Evolutionary conservation across 2,113 vertebrate species (phyloP).

Genomic region (Triplophysa siluroides): DNA sequence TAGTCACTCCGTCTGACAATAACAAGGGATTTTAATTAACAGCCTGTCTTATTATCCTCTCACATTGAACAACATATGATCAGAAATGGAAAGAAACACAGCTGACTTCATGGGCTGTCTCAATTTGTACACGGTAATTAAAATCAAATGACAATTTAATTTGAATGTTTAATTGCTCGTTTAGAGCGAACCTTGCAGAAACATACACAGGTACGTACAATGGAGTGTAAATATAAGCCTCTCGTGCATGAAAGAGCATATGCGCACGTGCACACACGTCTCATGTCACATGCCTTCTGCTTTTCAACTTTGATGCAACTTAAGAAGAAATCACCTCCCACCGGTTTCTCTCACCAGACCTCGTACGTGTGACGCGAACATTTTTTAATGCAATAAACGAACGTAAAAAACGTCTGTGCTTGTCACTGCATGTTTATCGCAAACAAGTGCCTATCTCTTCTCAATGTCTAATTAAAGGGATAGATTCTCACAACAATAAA

Average conservation of each 20-base stretch:
- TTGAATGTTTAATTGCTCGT: conserved; percentile 58
- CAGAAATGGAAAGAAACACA: conserved; percentile 42
- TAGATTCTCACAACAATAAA: conserved; percentile 75
- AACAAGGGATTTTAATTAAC: conserved; percentile 64
- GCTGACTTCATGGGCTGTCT: conserved; percentile 50
- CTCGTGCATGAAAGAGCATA: not conserved
- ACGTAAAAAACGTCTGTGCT: conserved; percentile 39
- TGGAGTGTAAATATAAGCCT: conserved; percentile 5
- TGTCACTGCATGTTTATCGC: conserved; percentile 64
- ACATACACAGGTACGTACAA: conserved; percentile 21
- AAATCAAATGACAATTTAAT: conserved; percentile 57
- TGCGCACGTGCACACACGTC: conserved; percentile 30
- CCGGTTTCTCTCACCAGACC: conserved; percentile 61
- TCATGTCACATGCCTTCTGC: conserved; percentile 35
- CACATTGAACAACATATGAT: conserved; percentile 55
- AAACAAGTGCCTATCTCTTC: conserved; percentile 66
- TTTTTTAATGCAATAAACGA: conserved; percentile 38
- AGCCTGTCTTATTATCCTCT: conserved; percentile 63
- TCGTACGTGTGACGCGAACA: conserved; percentile 55
- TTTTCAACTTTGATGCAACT: conserved; percentile 57
- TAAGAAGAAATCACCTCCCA: conserved; percentile 65
- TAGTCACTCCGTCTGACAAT: conserved; percentile 58
- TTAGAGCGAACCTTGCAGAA: conserved; percentile 40
- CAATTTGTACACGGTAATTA: conserved; percentile 59
- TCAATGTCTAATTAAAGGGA: conserved; percentile 73